Evolutionary conservation across 2,113 vertebrate genomes (phyloP).

Genomic region (Hoplias malabaricus): DNA sequence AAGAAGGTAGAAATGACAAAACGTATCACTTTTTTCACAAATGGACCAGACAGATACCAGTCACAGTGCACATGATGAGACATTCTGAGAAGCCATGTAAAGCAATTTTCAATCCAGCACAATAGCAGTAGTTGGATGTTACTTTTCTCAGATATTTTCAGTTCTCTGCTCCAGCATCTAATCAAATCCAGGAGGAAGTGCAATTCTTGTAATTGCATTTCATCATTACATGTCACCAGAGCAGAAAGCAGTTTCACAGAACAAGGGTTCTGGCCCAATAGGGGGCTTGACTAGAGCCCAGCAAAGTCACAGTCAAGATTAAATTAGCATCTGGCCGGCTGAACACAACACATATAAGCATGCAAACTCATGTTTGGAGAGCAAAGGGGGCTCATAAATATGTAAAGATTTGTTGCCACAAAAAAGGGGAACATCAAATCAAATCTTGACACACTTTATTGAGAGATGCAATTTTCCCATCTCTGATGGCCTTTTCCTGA

Average conservation of each 20-base stretch:
- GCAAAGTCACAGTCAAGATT: conserved; percentile 58
- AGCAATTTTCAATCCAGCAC: neutral
- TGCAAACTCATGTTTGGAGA: conserved; percentile 58
- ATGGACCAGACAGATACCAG: neutral
- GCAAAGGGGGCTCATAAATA: conserved; percentile 61
- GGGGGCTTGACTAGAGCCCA: neutral
- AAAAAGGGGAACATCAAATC: conserved; percentile 58
- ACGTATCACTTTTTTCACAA: neutral
- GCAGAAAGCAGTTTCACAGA: conserved; percentile 33
- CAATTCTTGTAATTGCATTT: conserved; percentile 7
- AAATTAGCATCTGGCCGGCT: conserved; percentile 66
- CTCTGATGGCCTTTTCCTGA: conserved; percentile 55
- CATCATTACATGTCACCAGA: conserved; percentile 9
- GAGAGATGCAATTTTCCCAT: conserved; percentile 53
- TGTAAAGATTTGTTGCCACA: conserved; percentile 61
- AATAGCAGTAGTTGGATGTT: neutral
- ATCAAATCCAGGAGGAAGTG: conserved; percentile 20
- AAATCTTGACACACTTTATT: conserved; percentile 63
- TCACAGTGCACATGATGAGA: neutral
- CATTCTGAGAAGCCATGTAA: neutral
- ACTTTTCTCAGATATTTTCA: neutral
- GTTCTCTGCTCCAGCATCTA: neutral
- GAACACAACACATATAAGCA: conserved; percentile 63
- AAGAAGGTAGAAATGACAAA: neutral
- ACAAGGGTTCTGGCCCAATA: neutral